Base-by-base conservation (phyloP, 2,797 vertebrate species). In the Amazona finschi region DNA sequence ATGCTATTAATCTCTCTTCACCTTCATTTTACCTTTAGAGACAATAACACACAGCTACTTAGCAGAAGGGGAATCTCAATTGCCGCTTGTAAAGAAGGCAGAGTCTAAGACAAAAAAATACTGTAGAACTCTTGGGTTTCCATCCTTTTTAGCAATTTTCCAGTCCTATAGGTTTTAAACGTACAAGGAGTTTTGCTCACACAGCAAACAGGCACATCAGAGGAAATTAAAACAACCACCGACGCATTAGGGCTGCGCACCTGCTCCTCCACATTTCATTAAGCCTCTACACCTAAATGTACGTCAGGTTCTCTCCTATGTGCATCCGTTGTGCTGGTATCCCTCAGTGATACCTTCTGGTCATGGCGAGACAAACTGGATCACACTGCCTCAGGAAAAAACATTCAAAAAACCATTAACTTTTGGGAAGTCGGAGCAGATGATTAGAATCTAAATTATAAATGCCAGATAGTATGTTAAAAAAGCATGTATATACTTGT, bases 201-300 rank as follows among this genome's bases (percentile, higher is more conserved):
- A 65, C 91, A 95, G 95, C 89, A 93, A 93, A 96, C 50, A 86
- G 65, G 80, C 62, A 90, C 60, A 44, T 84, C 69, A 71, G 43
- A 96, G 83, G n/a, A 93, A 94, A 86, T 69, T 47, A 83, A 85
- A 85, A 44, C 74, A 87, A 19, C 0, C 47, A 87, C 50, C 28
- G 2, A 87, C 79, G 65, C 33, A 47, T 90, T 85, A 92, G 80
- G 94, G 73, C 66, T 18, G 71, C 71, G 83, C 90, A 96, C 92
- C 93, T 95, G 97, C 89, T 95, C 86, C 91, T 91, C 92, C 95
- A 90, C 90, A 91, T 92, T 96, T 95, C 95, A 94, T 90, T 92
- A 96, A 93, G 80, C 73, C 85, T 94, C 92, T 85, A 77, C 79
- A 62, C 70, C 91, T 89, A 84, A 65, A 58, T 36, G 74, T 78